Evolutionary conservation across 1,140 invertebrate genomes (phyloP), one percentile per base, ranked within the genome.

Genomic region (Trachymyrmex cornetzi): DNA sequence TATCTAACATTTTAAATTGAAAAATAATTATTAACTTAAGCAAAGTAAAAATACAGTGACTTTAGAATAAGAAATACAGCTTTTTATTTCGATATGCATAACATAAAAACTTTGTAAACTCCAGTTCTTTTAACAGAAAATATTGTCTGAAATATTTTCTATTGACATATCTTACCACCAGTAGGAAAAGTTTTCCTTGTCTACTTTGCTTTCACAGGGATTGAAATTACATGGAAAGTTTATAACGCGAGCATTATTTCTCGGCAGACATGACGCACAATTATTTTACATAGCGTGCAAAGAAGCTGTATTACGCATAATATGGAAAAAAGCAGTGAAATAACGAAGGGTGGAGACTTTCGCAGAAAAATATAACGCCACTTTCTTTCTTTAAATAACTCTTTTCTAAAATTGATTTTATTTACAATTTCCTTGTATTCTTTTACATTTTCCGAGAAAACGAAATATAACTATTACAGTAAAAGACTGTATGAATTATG

Each of bases 361-460:
- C 24, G 27, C 27, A 22, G 22, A 74, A 67, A n/a, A 57, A 34
- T 34, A 34, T 34, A 71, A 44, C 34, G 5, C 4, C 24, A 19
- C 61, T 66, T 55, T 53, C 38, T 38, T 75, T 30, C 69, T 50
- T 22, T 63, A 50, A 16, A 50, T 74, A 48, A 74, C 11, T n/a
- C 3, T 71, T 57, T 57, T 61, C 7, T 61, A 22, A 75, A 74
- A 84, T 38, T 74, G 72, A 48, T 74, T 82, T 82, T 27, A 72
- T 74, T 66, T 30, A 11, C 3, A 50, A 14, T 50, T 61, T 61
- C 27, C 2, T 61, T 30, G 1, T 9, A 34, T 57, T 80, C 30
- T 80, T 1, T 16, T 48, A 44, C 19, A 19, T 81, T 71, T 67
- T 2, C 22, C 16, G 0, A 14, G 0, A 1, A 16, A 44, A 16